Conservation (phyloP, 2,113 vertebrate genomes). For the Tetrao urogallus region DNA sequence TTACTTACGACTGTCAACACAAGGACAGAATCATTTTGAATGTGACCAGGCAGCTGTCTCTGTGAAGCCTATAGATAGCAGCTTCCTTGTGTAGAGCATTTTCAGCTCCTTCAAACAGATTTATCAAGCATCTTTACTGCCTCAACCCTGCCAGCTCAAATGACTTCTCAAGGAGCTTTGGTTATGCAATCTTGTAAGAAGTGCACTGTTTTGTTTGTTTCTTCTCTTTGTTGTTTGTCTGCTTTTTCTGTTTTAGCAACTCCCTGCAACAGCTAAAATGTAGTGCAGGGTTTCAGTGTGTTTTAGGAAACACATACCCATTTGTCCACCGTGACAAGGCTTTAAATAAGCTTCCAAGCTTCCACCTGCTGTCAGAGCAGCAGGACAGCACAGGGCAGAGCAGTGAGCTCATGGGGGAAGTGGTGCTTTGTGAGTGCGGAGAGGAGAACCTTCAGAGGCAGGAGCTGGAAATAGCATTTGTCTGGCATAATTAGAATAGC, state of each 20-base stretch:
- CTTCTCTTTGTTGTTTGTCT: background rate
- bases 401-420: background rate
- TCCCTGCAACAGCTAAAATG: conserved; percentile 49
- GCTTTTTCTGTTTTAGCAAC: background rate
- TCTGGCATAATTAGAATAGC: background rate
- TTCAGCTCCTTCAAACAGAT: conserved; percentile 65
- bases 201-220: conserved; percentile 28
- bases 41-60: conserved; percentile 56
- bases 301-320: background rate
- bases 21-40: conserved; percentile 42
- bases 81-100: conserved; percentile 59
- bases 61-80: conserved; percentile 63
- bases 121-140: conserved; percentile 63
- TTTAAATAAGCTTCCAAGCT: conserved; percentile 49
- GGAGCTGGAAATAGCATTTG: background rate
- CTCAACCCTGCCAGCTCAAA: conserved; percentile 64
- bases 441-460: conserved; percentile 14
- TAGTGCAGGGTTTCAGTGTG: conserved; percentile 31
- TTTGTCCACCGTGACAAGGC: background rate
- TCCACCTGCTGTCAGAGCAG: conserved; percentile 30
- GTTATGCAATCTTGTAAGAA: conserved; percentile 58
- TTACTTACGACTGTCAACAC: conserved; percentile 47
- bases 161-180: conserved; percentile 64
- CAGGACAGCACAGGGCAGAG: background rate
- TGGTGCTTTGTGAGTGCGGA: background rate